Evolutionary conservation across 2,888 invertebrate genomes (phyloP), one percentile per base, ranked within the genome.

Genomic region (Calameuta idolon): DNA sequence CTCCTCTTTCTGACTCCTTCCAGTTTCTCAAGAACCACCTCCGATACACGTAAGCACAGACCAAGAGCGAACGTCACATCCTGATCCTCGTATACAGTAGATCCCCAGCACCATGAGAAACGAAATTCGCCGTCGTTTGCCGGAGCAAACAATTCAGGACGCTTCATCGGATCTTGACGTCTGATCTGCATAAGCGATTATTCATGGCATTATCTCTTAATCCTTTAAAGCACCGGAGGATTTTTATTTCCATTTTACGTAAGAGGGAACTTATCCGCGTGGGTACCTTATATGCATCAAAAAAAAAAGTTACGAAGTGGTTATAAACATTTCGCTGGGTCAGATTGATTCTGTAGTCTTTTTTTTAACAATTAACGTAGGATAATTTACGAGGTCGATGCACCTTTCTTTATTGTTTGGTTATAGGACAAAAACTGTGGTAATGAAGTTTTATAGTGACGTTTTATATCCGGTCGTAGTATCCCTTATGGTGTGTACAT

Each of bases 101-200:
- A 69, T 34, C 68, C 68, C 34, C 11, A 71, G 5, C 12, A 34
- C 3, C 31, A 71, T 34, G 71, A 31, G 31, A 31, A 71, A 33
- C 71, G 71, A 71, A 33, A 71, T 71, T n/a, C 30, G 71, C 71
- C 23, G 55, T 23, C 23, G 55, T 23, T 55, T 55, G 55, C 55
- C 55, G 9, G 23, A 55, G 55, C 23, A 55, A 55, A 55, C 55
- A 23, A 55, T 55, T 55, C 55, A 55, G 23, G 55, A 55, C 55
- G 77, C 75, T 79, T 80, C 82, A 80, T 81, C 83, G 85, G 86
- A 86, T 85, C 84, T 83, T 78, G 81, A 85, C 81, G 81, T 80
- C 82, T 84, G 83, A 85, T 87, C 84, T 85, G 83, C 87, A 86
- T 86, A 86, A 84, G 77, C 85, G 83, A 86, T 85, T 86, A 84